Evolutionary conservation across 2,888 invertebrate species (phyloP).

Genomic region (Tipula confusa): DNA sequence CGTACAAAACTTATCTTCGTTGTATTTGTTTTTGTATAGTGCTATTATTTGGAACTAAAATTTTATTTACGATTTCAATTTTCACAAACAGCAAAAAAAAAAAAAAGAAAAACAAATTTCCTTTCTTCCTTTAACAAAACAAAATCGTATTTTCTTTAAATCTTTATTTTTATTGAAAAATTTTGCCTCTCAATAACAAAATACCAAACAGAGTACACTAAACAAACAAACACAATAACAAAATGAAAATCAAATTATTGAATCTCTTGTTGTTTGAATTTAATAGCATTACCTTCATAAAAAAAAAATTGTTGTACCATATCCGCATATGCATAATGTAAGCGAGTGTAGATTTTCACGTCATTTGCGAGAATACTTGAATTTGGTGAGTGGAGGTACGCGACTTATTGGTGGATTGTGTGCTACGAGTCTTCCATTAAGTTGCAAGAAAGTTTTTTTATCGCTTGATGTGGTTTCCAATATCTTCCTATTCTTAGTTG

Average conservation of each 20-base stretch:
- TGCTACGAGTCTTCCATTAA: too few species aligned
- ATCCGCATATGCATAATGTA: neutral
- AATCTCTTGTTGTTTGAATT: neutral
- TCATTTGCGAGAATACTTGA: too few species aligned
- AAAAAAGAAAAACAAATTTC: neutral
- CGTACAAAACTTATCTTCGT: neutral
- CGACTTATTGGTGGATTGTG: too few species aligned
- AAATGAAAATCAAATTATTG: neutral
- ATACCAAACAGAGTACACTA: neutral
- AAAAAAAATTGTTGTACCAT: too few species aligned
- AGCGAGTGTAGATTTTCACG: too few species aligned
- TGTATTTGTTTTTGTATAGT: neutral
- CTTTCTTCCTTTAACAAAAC: conserved; percentile 1
- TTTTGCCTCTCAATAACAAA: neutral
- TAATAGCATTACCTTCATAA: neutral
- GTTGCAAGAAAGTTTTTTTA: too few species aligned
- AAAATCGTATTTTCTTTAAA: conserved; percentile 5
- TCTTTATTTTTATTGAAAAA: neutral
- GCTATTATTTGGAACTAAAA: neutral
- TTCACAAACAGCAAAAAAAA: neutral
- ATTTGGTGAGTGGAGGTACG: too few species aligned
- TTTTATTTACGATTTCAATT: conserved; percentile 20
- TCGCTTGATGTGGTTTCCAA: too few species aligned
- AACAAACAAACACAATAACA: neutral
- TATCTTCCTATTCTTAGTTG: too few species aligned